Percentiles rank a stretch among this genome's conserved stretches.
Conservation (phyloP, 2,888 invertebrate genomes). For the Ceraclea dissimilis region DNA sequence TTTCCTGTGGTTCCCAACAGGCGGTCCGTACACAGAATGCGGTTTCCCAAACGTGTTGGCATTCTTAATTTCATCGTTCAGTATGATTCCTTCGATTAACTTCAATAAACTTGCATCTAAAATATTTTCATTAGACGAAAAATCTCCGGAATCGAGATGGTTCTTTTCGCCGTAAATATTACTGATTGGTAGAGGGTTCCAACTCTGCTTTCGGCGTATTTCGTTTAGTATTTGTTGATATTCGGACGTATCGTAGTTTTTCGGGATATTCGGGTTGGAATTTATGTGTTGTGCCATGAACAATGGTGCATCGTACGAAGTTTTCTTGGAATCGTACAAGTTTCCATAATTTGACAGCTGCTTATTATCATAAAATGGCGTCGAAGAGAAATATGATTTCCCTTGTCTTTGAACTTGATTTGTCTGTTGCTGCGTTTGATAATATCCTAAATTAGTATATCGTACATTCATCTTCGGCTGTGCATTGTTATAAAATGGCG, state of each 20-base stretch:
- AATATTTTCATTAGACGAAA: neutral
- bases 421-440: too few relatives aligned
- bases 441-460: too few relatives aligned
- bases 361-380: neutral
- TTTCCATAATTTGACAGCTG: neutral
- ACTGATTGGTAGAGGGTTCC: neutral
- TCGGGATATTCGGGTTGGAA: neutral
- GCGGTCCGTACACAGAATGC: neutral
- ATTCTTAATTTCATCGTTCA: neutral
- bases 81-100: neutral
- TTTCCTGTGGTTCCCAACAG: neutral
- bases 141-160: neutral
- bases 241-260: neutral
- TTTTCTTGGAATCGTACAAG: neutral
- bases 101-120: neutral
- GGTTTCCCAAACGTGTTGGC: neutral
- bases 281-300: neutral
- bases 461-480: too few relatives aligned
- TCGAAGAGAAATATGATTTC: too few relatives aligned
- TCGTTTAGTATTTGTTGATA: neutral
- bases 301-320: neutral
- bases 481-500: too few relatives aligned
- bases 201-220: neutral
- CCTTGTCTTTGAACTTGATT: too few relatives aligned
- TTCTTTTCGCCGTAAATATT: neutral